These are phyloP conservation scores for Beris chalybata DNA, from an alignment of 2,888 invertebrate species.

Conservation along the genomic window DNA sequence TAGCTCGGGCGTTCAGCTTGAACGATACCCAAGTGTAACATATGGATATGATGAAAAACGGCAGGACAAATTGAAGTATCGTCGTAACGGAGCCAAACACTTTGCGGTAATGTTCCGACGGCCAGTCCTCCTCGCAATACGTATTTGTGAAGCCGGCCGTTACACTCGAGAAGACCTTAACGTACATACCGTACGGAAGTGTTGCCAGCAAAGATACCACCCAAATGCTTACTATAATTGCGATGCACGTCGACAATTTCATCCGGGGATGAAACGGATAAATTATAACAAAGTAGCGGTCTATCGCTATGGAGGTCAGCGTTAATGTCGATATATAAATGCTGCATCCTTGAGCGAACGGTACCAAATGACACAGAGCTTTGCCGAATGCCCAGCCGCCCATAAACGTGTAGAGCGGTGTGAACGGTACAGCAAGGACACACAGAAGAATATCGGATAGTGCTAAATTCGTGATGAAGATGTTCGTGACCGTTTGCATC, in stretches of 20 bases:
- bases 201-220: conserved; percentile 83
- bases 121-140: conserved; percentile 91
- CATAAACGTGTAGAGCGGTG: conserved; percentile 90
- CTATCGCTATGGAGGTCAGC: conserved; percentile 94
- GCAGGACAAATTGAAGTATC: conserved; percentile 89
- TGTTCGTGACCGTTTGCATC: conserved; percentile 98
- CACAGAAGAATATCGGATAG: conserved; percentile 93
- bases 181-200: conserved; percentile 74
- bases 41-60: conserved; percentile 90
- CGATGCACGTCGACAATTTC: conserved; percentile 82
- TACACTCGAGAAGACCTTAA: conserved; percentile 50
- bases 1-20: conserved; percentile 80
- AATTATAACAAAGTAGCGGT: conserved; percentile 95
- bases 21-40: conserved; percentile 93
- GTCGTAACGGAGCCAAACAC: conserved; percentile 87
- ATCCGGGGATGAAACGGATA: conserved; percentile 93
- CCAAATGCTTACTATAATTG: conserved; percentile 90
- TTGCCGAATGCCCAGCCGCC: conserved; percentile 93
- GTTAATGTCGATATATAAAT: conserved; percentile 98
- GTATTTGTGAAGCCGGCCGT: conserved; percentile 52
- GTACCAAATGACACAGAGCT: conserved; percentile 87
- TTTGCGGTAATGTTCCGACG: conserved; percentile 74
- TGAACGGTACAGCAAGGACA: conserved; percentile 92
- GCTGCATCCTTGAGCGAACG: conserved; percentile 92
- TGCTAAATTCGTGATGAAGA: conserved; percentile 96